Evolutionary conservation across 2,888 invertebrate species (phyloP), one percentile per base, ranked within the genome.

Genomic region (Nebria salina): DNA sequence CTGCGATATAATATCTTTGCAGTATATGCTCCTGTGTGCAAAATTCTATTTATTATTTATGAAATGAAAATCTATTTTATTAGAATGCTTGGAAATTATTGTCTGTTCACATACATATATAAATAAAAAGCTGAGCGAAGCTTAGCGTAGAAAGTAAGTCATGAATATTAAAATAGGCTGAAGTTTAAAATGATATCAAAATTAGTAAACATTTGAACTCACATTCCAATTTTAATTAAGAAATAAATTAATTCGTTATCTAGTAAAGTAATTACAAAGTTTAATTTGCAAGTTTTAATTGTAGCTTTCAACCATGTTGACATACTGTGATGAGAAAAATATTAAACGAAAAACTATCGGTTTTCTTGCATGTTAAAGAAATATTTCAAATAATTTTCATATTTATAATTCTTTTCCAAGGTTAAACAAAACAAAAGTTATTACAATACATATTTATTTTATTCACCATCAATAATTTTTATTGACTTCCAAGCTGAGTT

Each of bases 181-280:
- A 54, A 54, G 2, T 34, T 54, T 11, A 54, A 54, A 54, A 54
- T 54, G 8, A 54, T 13, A 54, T 54, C 13, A 13, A 54, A 54
- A 54, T 54, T 54, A 54, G 54, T 54, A 54, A 54, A 54, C 54
- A 54, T 54, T 54, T 54, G 54, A 54, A 54, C 54, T 54, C 54
- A 54, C 54, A 54, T 54, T 54, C 54, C 65, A 54, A 76, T 76
- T 76, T 76, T 66, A 66, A 76, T 76, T 76, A 25, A 42, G 68
- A 75, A 75, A 54, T 64, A 64, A 41, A 41, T 42, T 76, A 76
- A 20, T 76, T 76, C 68, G 70, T 76, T 76, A 76, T 76, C 76
- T 70, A 54, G 70, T 20, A 34, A 54, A 76, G 65, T 76, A 70
- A 76, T 76, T 76, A 76, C 76, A 70, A 76, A 76, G 76, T 76